Conservation (phyloP, 2,888 invertebrate genomes). For the Galeruca laticollis region DNA sequence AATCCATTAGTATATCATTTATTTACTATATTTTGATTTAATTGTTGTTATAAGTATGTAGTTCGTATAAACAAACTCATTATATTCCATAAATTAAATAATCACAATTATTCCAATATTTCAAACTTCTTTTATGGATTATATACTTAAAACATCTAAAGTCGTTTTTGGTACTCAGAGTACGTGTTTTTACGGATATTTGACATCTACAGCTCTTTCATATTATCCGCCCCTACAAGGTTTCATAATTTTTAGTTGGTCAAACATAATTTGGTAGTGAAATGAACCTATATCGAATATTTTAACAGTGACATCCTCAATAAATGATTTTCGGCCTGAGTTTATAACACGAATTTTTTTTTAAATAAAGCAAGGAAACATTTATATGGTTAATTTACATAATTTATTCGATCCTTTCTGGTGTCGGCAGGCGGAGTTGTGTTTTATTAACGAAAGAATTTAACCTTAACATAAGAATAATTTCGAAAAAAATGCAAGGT, state of each 20-base stretch:
- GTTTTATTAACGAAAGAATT: too few species aligned
- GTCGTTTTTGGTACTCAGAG: background rate
- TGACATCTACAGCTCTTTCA: constrained; percentile 8
- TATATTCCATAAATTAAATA: background rate
- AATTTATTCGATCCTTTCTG: too few species aligned
- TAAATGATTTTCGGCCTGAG: too few species aligned
- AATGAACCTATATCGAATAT: too few species aligned
- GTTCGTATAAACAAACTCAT: background rate
- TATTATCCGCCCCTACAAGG: background rate
- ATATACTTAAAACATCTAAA: background rate
- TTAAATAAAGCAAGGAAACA: too few species aligned
- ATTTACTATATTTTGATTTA: background rate
- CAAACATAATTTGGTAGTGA: background rate
- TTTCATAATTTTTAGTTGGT: constrained; percentile 5
- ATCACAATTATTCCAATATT: background rate
- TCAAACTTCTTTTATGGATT: background rate
- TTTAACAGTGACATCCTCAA: too few species aligned
- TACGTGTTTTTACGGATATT: background rate
- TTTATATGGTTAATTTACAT: too few species aligned
- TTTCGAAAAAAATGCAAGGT: too few species aligned
- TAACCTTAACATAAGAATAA: too few species aligned
- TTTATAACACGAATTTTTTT: too few species aligned
- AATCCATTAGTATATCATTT: too few species aligned
- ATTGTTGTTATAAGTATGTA: background rate
- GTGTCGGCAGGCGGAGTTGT: too few species aligned